Percentiles rank a stretch among this genome's conserved stretches.
phyloP scores from a whole-genome alignment of 2,888 invertebrate genomes.

The Ctenicera cuprea region DNA sequence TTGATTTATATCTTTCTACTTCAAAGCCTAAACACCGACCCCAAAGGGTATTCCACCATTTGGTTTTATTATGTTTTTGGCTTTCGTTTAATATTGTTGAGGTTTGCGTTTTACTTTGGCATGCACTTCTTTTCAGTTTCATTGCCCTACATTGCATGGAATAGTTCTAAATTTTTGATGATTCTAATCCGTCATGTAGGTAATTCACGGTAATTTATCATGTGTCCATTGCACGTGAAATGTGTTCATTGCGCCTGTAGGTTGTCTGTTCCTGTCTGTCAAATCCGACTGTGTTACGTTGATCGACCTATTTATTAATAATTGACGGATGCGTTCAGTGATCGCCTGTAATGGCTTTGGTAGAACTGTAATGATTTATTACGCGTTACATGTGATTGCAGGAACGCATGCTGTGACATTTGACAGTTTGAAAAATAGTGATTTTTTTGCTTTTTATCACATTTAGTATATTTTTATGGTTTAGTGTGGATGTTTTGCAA shows the following conservation, averaged over 20 bases:
- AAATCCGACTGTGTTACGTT: slow-evolving; percentile 29
- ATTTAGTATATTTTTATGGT: neutral
- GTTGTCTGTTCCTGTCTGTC: slow-evolving; percentile 31
- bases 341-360: slow-evolving; percentile 34
- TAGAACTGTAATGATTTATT: slow-evolving; percentile 39
- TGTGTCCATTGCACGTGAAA: slow-evolving; percentile 26
- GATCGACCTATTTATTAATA: slow-evolving; percentile 45
- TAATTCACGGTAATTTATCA: slow-evolving; percentile 30
- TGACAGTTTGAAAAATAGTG: no score
- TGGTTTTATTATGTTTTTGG: no score
- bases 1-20: no score
- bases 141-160: neutral
- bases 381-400: slow-evolving; percentile 22
- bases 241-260: slow-evolving; percentile 28
- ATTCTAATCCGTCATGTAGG: neutral
- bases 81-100: no score
- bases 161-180: slow-evolving; percentile 4
- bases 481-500: neutral
- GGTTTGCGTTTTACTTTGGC: no score
- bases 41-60: no score
- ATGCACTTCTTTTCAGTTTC: no score
- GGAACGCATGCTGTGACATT: slow-evolving; percentile 15
- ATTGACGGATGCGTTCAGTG: slow-evolving; percentile 38
- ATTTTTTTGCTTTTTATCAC: slow-evolving; percentile 2
- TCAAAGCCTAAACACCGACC: no score